These are phyloP conservation scores for Dufourea novaeangliae DNA, from an alignment of 1,140 invertebrate genomes.

Conservation along the genomic window DNA sequence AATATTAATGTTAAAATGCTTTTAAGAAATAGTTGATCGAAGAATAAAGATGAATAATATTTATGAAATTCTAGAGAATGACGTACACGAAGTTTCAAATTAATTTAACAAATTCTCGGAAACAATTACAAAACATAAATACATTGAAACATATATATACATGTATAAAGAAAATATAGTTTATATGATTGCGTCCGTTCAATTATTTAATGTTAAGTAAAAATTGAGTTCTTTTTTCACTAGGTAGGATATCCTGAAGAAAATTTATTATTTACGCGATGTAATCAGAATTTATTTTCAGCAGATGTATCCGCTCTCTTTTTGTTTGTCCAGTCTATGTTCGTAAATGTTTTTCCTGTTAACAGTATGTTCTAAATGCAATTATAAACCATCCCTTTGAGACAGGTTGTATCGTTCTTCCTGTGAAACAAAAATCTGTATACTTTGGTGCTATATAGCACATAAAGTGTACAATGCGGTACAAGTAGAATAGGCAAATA, in stretches of 20 bases:
- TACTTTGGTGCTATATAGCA: conserved; percentile 11
- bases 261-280: conserved; percentile 31
- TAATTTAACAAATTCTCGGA: not conserved
- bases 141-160: not conserved
- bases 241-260: conserved; percentile 33
- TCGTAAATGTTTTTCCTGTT: conserved; percentile 15
- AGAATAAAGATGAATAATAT: not conserved
- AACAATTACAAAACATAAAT: not conserved
- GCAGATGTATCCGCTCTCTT: conserved; percentile 34
- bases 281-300: conserved; percentile 58
- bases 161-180: not conserved
- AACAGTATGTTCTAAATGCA: conserved; percentile 35
- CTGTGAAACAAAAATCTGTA: conserved; percentile 20
- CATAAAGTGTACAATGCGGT: conserved; percentile 23
- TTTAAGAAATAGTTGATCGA: not conserved
- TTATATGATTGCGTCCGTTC: not conserved
- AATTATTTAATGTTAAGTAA: not conserved
- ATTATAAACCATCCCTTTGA: conserved; percentile 9
- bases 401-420: conserved; percentile 2
- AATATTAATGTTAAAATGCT: not conserved
- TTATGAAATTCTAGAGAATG: not conserved
- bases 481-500: conserved; percentile 35
- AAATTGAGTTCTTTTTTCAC: not conserved
- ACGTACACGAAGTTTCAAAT: not conserved
- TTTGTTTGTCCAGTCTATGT: conserved; percentile 34